phyloP scores from a whole-genome alignment of 1,140 invertebrate genomes.

The Triops cancriformis region DNA sequence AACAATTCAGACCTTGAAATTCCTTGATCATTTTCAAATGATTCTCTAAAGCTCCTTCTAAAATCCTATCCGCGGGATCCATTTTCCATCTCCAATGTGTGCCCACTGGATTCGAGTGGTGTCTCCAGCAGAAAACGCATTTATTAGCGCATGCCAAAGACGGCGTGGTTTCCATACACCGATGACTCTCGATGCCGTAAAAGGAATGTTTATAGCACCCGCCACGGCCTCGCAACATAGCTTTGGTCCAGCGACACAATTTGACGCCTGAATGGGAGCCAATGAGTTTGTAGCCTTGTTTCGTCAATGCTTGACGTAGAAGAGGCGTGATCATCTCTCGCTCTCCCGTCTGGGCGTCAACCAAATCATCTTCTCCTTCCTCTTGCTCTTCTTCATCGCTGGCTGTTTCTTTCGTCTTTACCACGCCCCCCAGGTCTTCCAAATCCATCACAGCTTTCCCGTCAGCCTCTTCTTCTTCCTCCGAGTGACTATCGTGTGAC shows the following conservation, averaged over 20 bases:
- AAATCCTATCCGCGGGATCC: slow-evolving; percentile 48
- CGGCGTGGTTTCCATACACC: slow-evolving; percentile 47
- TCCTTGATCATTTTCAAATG: slow-evolving; percentile 54
- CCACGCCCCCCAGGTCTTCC: slow-evolving; percentile 46
- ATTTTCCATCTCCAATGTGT: slow-evolving; percentile 59
- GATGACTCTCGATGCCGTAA: slow-evolving; percentile 54
- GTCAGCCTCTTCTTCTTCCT: slow-evolving; percentile 17
- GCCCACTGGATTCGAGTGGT: slow-evolving; percentile 60
- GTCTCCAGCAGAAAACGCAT: slow-evolving; percentile 60
- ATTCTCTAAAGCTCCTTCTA: slow-evolving; percentile 47
- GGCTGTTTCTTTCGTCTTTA: slow-evolving; percentile 27
- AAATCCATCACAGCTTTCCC: slow-evolving; percentile 44
- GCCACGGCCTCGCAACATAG: slow-evolving; percentile 54
- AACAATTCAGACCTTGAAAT: slow-evolving; percentile 46
- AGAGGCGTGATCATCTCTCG: slow-evolving; percentile 53
- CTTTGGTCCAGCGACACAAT: slow-evolving; percentile 57
- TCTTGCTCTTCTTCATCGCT: slow-evolving; percentile 30
- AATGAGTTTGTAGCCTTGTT: slow-evolving; percentile 55
- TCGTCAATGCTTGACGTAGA: slow-evolving; percentile 47
- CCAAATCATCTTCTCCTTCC: slow-evolving; percentile 35
- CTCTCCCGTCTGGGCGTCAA: slow-evolving; percentile 26
- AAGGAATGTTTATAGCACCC: slow-evolving; percentile 61
- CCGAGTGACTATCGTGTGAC: slow-evolving; percentile 2
- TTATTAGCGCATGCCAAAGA: slow-evolving; percentile 57
- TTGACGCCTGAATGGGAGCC: slow-evolving; percentile 57